Base-by-base conservation (phyloP, 2,113 vertebrate species). In the Oncorhynchus mykiss region DNA sequence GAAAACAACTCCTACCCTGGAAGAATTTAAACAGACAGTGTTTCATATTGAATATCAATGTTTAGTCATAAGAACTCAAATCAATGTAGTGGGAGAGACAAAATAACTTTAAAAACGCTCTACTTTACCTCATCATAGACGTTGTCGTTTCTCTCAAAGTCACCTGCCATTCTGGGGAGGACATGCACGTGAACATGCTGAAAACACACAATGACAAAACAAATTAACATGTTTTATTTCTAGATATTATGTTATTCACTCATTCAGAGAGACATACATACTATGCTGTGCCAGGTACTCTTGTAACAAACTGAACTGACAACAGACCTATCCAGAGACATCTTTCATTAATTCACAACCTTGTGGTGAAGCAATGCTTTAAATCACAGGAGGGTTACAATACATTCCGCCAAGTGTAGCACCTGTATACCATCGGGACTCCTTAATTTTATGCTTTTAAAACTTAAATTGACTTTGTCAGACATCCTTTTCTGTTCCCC, bases 111-210 rank as follows among this genome's bases (percentile, higher is more conserved):
- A 3, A 39, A 65, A 31, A 71, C 1, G 9, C 12, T 70, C 14
- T 31, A 73, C 72, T 77, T 83, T 90, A 97, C 95, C 93, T 94
- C 92, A 59, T 94, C 71, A 0, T 97, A 97, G 87, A 97, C 29
- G 57, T 91, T 92, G 65, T 97, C 96, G 79, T 97, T 96, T 62
- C 84, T 88, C 75, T 89, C 80, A 85, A 97, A 97, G 91, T 98
- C 96, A 25, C 94, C 95, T 0, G 80, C 82, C 81, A 88, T 95
- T 81, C 96, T 93, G 24, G 95, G 91, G 67, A 97, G 93, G 67
- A 97, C 68, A 0, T 96, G 95, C 84, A 97, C 86, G 1, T 97
- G 96, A 65, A 97, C 94, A n/a, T 97, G 96, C 94, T 96, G 91
- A 68, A 92, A 91, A 80, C 5, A 66, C 11, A 71, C 39, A 64